Conservation (phyloP, 30 jellyfish, hydroid and myxozoan species). For the Aurelia aurita region DNA sequence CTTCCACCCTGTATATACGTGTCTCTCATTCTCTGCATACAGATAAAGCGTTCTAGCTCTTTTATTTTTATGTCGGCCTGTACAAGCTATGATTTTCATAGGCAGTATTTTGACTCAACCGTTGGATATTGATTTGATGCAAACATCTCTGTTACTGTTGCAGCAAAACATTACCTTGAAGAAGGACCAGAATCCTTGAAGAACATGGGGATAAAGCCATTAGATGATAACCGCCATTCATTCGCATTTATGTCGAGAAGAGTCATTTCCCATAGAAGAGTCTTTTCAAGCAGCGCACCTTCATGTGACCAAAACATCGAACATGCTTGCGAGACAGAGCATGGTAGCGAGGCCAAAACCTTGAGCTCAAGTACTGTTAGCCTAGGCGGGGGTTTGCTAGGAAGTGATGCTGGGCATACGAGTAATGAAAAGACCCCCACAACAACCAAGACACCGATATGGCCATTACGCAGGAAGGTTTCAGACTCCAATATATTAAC, state of each 20-base stretch:
- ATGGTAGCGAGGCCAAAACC: too few species aligned
- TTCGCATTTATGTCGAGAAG: slow-evolving; percentile 62
- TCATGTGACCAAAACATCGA: slow-evolving; percentile 4
- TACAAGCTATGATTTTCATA: too few species aligned
- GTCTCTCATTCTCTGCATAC: too few species aligned
- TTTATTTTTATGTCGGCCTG: too few species aligned
- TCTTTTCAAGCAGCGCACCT: not conserved
- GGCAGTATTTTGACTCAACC: too few species aligned
- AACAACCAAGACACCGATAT: not conserved
- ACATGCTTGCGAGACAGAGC: slow-evolving; percentile 4
- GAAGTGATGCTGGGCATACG: slow-evolving; percentile 33
- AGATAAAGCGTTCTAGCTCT: too few species aligned
- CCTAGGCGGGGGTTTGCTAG: too few species aligned
- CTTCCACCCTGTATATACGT: too few species aligned
- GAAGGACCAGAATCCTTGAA: slow-evolving; percentile 52
- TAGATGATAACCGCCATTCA: slow-evolving; percentile 55
- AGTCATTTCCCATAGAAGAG: slow-evolving; percentile 28
- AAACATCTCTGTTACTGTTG: not conserved
- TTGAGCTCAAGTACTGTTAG: too few species aligned
- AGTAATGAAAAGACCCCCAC: slow-evolving; percentile 41
- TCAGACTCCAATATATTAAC: slow-evolving; percentile 1
- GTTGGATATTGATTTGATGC: too few species aligned
- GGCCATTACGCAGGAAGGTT: slow-evolving; percentile 21
- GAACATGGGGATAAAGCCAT: slow-evolving; percentile 62
- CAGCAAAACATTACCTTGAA: slow-evolving; percentile 74